phyloP scores from a whole-genome alignment of 92 coral and sea anemone species.

The Paragorgia papillata region DNA sequence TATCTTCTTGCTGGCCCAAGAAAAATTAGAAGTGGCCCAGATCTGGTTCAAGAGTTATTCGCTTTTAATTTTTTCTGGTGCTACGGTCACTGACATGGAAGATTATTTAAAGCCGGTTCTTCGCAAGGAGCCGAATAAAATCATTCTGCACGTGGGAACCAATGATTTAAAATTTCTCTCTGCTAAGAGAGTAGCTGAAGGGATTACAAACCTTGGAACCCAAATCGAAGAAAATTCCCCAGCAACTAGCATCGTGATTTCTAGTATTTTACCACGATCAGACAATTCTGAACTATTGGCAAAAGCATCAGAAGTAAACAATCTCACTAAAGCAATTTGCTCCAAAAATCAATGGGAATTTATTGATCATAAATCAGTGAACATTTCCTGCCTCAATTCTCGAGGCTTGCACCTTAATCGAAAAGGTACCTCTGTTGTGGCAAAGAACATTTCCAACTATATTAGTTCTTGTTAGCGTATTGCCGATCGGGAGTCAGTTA shows the following conservation, averaged over 20 bases:
- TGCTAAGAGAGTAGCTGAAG: slow-evolving; percentile 52
- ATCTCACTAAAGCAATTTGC: slow-evolving; percentile 27
- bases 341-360: slow-evolving; percentile 27
- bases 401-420: slow-evolving; percentile 45
- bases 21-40: too few species aligned
- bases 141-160: background rate
- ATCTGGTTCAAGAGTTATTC: too few species aligned
- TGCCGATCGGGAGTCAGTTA: too few species aligned
- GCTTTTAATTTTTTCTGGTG: background rate
- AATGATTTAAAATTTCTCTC: background rate
- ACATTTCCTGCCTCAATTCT: slow-evolving; percentile 43
- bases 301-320: slow-evolving; percentile 46
- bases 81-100: background rate
- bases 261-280: slow-evolving; percentile 45
- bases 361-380: slow-evolving; percentile 19
- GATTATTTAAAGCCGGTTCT: background rate
- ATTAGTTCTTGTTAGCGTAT: too few species aligned
- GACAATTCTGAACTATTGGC: slow-evolving; percentile 48
- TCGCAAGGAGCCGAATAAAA: background rate
- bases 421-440: slow-evolving; percentile 14
- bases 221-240: slow-evolving; percentile 62
- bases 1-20: too few species aligned
- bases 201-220: slow-evolving; percentile 56
- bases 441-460: background rate
- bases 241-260: slow-evolving; percentile 46